Base-by-base conservation (phyloP, 2,113 vertebrate species). In the Lampris megalopsis region DNA sequence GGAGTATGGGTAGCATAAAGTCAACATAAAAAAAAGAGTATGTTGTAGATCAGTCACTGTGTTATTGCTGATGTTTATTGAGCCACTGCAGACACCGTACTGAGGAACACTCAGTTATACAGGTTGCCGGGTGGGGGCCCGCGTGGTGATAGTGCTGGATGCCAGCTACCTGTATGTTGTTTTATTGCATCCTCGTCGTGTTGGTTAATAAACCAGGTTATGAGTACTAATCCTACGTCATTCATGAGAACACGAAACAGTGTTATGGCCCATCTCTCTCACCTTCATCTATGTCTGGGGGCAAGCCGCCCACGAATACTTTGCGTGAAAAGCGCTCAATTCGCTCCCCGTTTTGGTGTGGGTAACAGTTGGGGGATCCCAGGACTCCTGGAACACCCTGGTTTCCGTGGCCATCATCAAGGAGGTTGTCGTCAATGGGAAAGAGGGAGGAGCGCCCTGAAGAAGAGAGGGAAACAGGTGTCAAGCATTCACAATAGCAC, bases 261-360 rank as follows among this genome's bases (percentile, higher is more conserved):
- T 45, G 9, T 40, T 1, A 57, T 41, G 47, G 9, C 9, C 24
- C 57, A 45, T 24, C 67, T 8, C 67, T 8, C 83, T 94, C 75
- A 97, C 98, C 98, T 96, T 99, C 98, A 77, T 99, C 97, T 62
- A 99, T 99, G 84, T 99, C 98, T 2, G 98, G 98, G 68, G 98
- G 97, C 79, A 99, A 94, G 13, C 98, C 98, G 71, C 98, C 98
- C 69, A 99, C 98, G 80, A 99, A 99, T 76, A 99, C 98, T 70
- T 99, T 99, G n/a, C 97, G 94, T 60, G 98, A 99, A 86, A 99
- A 99, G 60, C 97, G 96, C 87, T 99, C 98, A 6, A 97, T 97
- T 68, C 96, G 91, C 49, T 99, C 97, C 71, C 97, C 97, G 2
- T 99, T 99, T 76, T 98, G 97, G 90, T 98, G 97, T 45, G 96